A percentile compares a stretch with the other conserved stretches of the same genome.
Evolutionary conservation across 2,113 vertebrate species (phyloP).

Genomic region (Platichthys flesus): DNA sequence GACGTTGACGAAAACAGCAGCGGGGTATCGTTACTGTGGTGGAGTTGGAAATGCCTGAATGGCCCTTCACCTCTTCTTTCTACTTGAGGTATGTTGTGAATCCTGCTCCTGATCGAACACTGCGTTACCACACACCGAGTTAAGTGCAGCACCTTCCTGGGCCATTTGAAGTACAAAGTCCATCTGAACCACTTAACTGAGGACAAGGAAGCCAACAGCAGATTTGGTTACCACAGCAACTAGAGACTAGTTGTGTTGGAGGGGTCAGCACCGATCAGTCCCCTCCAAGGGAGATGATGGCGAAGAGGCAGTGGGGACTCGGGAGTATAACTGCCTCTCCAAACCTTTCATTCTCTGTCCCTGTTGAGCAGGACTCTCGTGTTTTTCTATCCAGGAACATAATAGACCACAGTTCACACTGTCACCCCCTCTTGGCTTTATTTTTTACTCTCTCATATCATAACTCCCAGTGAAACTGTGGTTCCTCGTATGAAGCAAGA

Average conservation of each 20-base stretch:
- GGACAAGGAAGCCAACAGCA: slow-evolving; percentile 45
- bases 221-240: slow-evolving; percentile 64
- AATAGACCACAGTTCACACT: neutral
- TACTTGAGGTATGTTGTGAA: neutral
- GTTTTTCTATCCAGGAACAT: neutral
- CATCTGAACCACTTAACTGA: slow-evolving; percentile 55
- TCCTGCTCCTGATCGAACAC: slow-evolving; percentile 10
- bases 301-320: slow-evolving; percentile 35
- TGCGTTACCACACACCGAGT: neutral
- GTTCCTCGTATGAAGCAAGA: neutral
- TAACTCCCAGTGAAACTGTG: neutral
- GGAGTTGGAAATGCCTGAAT: neutral
- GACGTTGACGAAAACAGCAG: neutral
- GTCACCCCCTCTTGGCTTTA: neutral
- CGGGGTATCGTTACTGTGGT: neutral
- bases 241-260: slow-evolving; percentile 22
- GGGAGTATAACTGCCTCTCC: slow-evolving; percentile 25
- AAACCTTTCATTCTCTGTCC: slow-evolving; percentile 10
- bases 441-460: neutral
- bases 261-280: slow-evolving; percentile 47
- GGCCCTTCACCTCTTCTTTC: neutral
- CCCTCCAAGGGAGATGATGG: slow-evolving; percentile 34
- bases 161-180: slow-evolving; percentile 50
- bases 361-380: neutral
- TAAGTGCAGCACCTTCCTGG: slow-evolving; percentile 25